Evolutionary conservation across 2,888 invertebrate genomes (phyloP).

Genomic region (Eurytoma adleriae): DNA sequence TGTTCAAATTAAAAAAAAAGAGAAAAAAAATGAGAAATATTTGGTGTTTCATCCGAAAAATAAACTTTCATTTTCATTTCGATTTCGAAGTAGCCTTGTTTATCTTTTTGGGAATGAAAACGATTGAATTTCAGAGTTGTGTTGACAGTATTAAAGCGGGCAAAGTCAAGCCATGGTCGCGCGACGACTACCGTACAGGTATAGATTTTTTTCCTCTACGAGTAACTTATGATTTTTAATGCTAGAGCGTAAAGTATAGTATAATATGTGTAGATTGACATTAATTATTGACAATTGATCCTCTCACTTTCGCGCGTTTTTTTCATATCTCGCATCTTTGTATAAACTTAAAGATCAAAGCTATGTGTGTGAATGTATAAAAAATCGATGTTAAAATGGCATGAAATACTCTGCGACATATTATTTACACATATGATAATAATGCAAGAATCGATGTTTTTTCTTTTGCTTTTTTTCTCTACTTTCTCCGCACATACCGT

Average conservation of each 20-base stretch:
- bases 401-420: conserved; percentile 36
- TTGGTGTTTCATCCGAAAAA: conserved; percentile 39
- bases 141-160: conserved; percentile 69
- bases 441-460: conserved; percentile 48
- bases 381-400: conserved; percentile 57
- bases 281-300: conserved; percentile 56
- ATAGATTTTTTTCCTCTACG: conserved; percentile 40
- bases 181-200: conserved; percentile 50
- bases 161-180: conserved; percentile 75
- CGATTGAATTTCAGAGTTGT: conserved; percentile 75
- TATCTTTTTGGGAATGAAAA: conserved; percentile 39
- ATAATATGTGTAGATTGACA: conserved; percentile 54
- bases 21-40: conserved; percentile 35
- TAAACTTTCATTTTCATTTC: conserved; percentile 50
- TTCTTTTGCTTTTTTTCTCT: conserved; percentile 17
- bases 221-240: conserved; percentile 52
- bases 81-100: conserved; percentile 38
- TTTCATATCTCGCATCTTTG: conserved; percentile 27
- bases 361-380: conserved; percentile 51
- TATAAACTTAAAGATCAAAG: conserved; percentile 53
- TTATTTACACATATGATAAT: conserved; percentile 47
- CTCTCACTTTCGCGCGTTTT: conserved; percentile 40
- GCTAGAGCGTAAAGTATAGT: conserved; percentile 46
- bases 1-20: conserved; percentile 25
- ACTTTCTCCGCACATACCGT: conserved; percentile 27